Percentiles rank a stretch among this genome's conserved stretches.
These are phyloP conservation scores for Aphaenogaster rudis DNA, from an alignment of 1,140 invertebrate genomes.

Conservation along the genomic window DNA sequence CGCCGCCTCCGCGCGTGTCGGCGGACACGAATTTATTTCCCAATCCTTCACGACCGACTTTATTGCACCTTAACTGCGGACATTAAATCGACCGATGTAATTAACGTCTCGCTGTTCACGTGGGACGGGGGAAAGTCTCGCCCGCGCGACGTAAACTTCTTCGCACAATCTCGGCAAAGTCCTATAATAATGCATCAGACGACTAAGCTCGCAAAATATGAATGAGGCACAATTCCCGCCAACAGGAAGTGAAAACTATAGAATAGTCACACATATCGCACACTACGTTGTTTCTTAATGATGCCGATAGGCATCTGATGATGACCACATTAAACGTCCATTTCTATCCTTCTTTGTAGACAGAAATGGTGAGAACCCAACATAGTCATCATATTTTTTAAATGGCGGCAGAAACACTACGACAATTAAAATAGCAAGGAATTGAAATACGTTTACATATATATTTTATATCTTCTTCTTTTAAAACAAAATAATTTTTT, in stretches of 20 bases:
- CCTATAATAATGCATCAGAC: conserved; percentile 27
- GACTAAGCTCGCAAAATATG: conserved; percentile 22
- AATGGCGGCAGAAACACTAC: not conserved
- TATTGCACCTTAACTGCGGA: conserved; percentile 47
- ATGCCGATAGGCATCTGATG: not conserved
- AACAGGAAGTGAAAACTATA: conserved; percentile 24
- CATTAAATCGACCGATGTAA: conserved; percentile 65
- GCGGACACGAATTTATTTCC: conserved; percentile 69
- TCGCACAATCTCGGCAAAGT: conserved; percentile 19
- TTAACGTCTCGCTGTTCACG: conserved; percentile 39
- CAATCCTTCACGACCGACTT: conserved; percentile 57
- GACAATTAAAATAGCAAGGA: not conserved
- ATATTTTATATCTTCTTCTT: not conserved
- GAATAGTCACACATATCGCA: not conserved
- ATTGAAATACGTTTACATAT: not conserved
- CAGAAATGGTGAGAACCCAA: not conserved
- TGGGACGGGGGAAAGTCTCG: conserved; percentile 32
- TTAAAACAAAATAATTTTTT: not conserved
- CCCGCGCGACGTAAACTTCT: conserved; percentile 37
- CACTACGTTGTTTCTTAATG: not conserved
- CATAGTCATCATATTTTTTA: not conserved
- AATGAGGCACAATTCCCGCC: not conserved
- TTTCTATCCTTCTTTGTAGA: not conserved
- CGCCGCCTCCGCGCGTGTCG: conserved; percentile 65
- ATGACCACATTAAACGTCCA: not conserved